phyloP scores from a whole-genome alignment of 2,113 vertebrate genomes.

The Chionodraco myersi region DNA sequence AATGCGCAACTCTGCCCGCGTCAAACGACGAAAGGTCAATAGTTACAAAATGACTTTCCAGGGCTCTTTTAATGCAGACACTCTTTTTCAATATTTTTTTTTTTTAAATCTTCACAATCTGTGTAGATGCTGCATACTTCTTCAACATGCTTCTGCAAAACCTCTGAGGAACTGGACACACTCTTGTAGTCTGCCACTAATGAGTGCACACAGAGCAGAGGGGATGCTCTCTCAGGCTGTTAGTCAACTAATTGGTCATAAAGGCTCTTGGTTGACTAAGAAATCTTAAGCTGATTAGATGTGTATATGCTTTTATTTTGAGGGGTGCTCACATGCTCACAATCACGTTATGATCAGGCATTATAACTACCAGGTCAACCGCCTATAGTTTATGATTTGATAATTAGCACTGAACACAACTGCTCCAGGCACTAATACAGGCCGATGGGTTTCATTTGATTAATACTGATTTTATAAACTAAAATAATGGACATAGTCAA shows the following conservation, averaged over 20 bases:
- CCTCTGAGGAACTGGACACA: neutral
- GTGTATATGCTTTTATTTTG: neutral
- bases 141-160: neutral
- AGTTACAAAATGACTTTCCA: neutral
- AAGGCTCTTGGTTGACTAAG: neutral
- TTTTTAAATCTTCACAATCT: neutral
- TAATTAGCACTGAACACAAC: neutral
- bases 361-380: neutral
- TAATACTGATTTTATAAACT: too few relatives aligned
- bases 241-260: neutral
- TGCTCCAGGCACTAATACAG: neutral
- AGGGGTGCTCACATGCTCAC: too few relatives aligned
- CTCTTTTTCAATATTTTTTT: neutral
- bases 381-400: too few relatives aligned
- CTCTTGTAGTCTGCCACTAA: neutral
- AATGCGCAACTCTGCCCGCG: neutral
- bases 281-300: neutral
- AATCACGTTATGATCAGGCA: neutral
- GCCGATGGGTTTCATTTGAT: neutral
- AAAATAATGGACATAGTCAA: neutral
- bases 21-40: neutral
- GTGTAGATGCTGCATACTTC: neutral
- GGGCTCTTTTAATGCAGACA: neutral
- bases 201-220: neutral
- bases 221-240: neutral